A percentile compares a stretch with the other conserved stretches of the same genome.
Evolutionary conservation across 2,113 vertebrate genomes (phyloP).

Genomic region (Abramis brama): DNA sequence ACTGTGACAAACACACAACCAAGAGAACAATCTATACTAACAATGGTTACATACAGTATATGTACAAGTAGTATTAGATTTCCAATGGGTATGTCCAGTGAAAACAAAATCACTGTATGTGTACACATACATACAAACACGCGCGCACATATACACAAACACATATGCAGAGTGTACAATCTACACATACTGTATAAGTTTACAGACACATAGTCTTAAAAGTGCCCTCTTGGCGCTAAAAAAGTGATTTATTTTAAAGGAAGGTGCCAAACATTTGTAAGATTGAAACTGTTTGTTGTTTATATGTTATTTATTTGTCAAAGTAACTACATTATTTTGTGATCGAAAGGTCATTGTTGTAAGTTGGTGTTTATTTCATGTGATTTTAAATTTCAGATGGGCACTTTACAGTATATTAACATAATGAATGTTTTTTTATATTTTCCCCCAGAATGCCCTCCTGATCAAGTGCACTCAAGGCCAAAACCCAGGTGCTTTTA

Average conservation of each 20-base stretch:
- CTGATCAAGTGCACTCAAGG: constrained; percentile 15
- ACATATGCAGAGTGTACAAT: constrained; percentile 30
- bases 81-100: constrained; percentile 67
- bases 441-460: constrained; percentile 37
- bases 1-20: constrained; percentile 60
- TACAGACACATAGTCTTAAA: constrained; percentile 78
- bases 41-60: constrained; percentile 67
- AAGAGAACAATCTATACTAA: constrained; percentile 70
- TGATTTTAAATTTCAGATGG: constrained; percentile 3
- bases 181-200: constrained; percentile 64
- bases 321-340: constrained; percentile 6
- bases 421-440: background rate
- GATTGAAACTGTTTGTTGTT: constrained; percentile 45
- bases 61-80: constrained; percentile 73
- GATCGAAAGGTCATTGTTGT: constrained; percentile 25
- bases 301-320: constrained; percentile 11
- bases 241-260: constrained; percentile 42
- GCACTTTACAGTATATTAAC: background rate
- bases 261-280: constrained; percentile 71
- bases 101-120: constrained; percentile 53
- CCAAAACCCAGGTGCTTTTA: background rate
- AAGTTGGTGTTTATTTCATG: constrained; percentile 22
- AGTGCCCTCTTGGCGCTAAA: constrained; percentile 67
- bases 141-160: constrained; percentile 12
- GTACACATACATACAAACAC: constrained; percentile 35